Conservation (phyloP, 2,113 vertebrate species). For the Trichechus manatus region DNA sequence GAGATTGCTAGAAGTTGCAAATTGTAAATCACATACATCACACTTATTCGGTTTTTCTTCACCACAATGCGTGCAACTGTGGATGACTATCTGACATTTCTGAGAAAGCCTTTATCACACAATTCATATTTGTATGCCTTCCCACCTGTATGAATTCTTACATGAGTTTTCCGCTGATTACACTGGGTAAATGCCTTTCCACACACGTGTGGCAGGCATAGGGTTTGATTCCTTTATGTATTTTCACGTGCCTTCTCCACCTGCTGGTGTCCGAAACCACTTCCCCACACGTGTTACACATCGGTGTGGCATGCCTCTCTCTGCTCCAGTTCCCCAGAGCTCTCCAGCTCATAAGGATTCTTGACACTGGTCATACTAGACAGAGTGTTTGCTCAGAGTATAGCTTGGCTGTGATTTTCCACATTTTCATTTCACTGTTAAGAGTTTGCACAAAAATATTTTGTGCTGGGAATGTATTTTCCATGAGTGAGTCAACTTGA, state of each 20-base stretch:
- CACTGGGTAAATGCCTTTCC: slow-evolving; percentile 93
- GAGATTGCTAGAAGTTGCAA: slow-evolving; percentile 90
- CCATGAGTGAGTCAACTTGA: slow-evolving; percentile 71
- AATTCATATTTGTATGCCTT: slow-evolving; percentile 89
- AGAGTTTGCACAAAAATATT: slow-evolving; percentile 80
- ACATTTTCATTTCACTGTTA: slow-evolving; percentile 77
- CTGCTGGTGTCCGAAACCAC: slow-evolving; percentile 93
- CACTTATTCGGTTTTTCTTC: slow-evolving; percentile 90
- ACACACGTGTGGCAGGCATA: slow-evolving; percentile 91
- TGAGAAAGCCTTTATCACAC: slow-evolving; percentile 89
- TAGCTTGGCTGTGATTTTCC: slow-evolving; percentile 77
- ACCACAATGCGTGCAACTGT: slow-evolving; percentile 90
- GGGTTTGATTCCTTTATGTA: slow-evolving; percentile 93
- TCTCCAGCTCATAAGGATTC: slow-evolving; percentile 79
- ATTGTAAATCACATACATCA: slow-evolving; percentile 89
- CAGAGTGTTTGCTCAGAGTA: slow-evolving; percentile 78
- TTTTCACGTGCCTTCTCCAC: slow-evolving; percentile 92
- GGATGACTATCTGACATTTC: slow-evolving; percentile 91
- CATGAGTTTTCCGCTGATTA: slow-evolving; percentile 94
- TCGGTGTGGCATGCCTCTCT: slow-evolving; percentile 87
- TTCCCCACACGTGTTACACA: slow-evolving; percentile 91
- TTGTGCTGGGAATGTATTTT: slow-evolving; percentile 73
- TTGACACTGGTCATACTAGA: slow-evolving; percentile 76
- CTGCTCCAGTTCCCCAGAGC: slow-evolving; percentile 72
- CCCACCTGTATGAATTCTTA: slow-evolving; percentile 94